Percentiles rank a stretch among this genome's conserved stretches.
These are phyloP conservation scores for Hippasteria phrygiana DNA, from an alignment of 53 echinoderm and acorn worm species.

Conservation along the genomic window DNA sequence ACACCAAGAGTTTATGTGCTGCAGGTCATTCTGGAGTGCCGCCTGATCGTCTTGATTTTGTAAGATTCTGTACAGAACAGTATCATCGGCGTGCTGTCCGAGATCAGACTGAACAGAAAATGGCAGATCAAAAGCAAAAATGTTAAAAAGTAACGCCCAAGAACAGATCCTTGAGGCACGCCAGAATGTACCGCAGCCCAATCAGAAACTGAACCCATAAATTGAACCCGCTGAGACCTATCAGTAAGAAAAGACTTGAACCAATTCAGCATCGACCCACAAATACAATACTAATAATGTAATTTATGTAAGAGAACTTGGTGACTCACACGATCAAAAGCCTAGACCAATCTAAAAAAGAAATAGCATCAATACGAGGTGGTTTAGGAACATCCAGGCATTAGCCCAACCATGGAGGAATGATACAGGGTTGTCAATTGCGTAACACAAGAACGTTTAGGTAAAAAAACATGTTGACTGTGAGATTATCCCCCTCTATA, in stretches of 20 bases:
- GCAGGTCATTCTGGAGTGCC: slow-evolving; percentile 13
- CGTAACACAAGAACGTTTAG: too few species aligned
- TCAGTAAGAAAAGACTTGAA: background rate
- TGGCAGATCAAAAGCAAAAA: slow-evolving; percentile 18
- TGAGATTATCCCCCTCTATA: too few species aligned
- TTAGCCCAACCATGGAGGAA: background rate
- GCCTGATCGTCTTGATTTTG: background rate
- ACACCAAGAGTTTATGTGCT: background rate
- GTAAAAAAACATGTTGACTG: too few species aligned
- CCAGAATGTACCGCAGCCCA: too few species aligned
- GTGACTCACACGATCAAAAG: slow-evolving; percentile 20
- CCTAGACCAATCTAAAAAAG: background rate
- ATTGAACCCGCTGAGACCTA: slow-evolving; percentile 25
- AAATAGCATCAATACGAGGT: too few species aligned
- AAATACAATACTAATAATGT: slow-evolving; percentile 40
- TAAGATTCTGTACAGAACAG: background rate
- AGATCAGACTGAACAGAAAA: background rate
- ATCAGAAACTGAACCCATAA: slow-evolving; percentile 10
- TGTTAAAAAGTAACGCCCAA: slow-evolving; percentile 15
- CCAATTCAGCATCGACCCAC: slow-evolving; percentile 31
- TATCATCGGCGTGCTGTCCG: background rate
- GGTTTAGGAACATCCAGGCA: background rate
- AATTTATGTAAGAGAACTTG: slow-evolving; percentile 26
- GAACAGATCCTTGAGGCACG: background rate
- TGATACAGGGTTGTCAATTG: background rate